Evolutionary conservation across 2,888 invertebrate species (phyloP).

Genomic region (Heteropelma amictum): DNA sequence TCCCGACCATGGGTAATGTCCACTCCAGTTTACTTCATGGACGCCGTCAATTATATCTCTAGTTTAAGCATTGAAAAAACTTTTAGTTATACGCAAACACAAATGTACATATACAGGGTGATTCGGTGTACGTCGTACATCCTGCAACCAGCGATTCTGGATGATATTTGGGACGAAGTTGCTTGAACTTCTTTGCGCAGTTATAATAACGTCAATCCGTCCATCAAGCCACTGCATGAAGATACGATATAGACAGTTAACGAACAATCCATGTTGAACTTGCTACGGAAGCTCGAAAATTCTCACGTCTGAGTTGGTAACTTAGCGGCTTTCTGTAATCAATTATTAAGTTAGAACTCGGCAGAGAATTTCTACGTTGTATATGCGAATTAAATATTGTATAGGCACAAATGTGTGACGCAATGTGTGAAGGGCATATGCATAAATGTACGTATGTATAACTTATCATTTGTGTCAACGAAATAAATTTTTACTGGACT

Average conservation of each 20-base stretch:
- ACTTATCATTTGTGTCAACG: too few species aligned
- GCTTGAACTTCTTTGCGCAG: slow-evolving; percentile 6
- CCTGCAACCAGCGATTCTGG: too few species aligned
- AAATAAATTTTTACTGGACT: too few species aligned
- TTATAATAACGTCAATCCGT: background rate
- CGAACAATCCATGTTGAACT: background rate
- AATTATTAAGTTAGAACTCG: slow-evolving; percentile 39
- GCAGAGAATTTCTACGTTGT: background rate
- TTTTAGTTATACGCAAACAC: background rate
- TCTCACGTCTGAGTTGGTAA: background rate
- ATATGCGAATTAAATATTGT: background rate
- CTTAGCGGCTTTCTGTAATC: slow-evolving; percentile 16
- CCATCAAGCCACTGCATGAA: background rate
- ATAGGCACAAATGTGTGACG: background rate
- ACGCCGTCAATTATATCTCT: slow-evolving; percentile 30
- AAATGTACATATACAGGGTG: background rate
- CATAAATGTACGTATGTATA: background rate
- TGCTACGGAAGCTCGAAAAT: slow-evolving; percentile 3
- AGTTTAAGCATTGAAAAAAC: slow-evolving; percentile 7
- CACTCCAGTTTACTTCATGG: slow-evolving; percentile 8
- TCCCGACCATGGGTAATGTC: slow-evolving; percentile 27
- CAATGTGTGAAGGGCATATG: background rate
- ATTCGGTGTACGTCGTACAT: too few species aligned
- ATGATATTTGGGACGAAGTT: too few species aligned
- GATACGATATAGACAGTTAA: background rate